These are phyloP conservation scores for Meandrusa payeni DNA, from an alignment of 2,888 invertebrate species.

Conservation along the genomic window DNA sequence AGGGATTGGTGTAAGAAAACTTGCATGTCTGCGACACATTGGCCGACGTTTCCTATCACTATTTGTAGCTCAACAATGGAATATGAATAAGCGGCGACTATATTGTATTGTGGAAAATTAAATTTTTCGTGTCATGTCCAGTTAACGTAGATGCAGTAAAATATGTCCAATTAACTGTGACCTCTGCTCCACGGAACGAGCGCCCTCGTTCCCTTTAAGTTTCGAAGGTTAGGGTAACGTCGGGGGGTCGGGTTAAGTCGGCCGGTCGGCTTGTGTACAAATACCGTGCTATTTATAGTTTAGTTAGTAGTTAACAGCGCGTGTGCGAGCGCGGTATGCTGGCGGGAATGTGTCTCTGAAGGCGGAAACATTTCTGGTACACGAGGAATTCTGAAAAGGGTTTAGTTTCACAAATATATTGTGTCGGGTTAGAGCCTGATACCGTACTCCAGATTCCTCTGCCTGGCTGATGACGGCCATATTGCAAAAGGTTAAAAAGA, in stretches of 20 bases:
- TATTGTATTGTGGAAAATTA: background rate
- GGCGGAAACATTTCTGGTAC: conserved; percentile 7
- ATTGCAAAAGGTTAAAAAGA: too few relatives aligned
- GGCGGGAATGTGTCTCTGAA: background rate
- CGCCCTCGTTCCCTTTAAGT: background rate
- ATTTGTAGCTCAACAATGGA: too few relatives aligned
- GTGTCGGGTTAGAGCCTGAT: too few relatives aligned
- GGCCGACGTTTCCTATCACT: too few relatives aligned
- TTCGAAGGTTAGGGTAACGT: background rate
- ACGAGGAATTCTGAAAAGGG: too few relatives aligned
- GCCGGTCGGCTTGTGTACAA: conserved; percentile 1
- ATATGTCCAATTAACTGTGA: conserved; percentile 1
- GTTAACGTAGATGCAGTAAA: conserved; percentile 1
- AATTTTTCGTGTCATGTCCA: conserved; percentile 5
- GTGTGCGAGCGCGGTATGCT: background rate
- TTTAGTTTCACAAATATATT: too few relatives aligned
- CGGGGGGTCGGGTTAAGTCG: background rate
- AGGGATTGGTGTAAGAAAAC: too few relatives aligned
- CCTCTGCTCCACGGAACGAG: background rate
- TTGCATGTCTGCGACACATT: too few relatives aligned
- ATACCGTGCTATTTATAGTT: conserved; percentile 11
- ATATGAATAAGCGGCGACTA: too few relatives aligned
- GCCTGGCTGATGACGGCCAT: too few relatives aligned
- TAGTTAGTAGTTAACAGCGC: conserved; percentile 11
- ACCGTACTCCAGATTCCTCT: too few relatives aligned